Percentiles rank a stretch among this genome's conserved stretches.
Conservation (phyloP, 2,888 invertebrate species). For the Eumerus sabulonum region DNA sequence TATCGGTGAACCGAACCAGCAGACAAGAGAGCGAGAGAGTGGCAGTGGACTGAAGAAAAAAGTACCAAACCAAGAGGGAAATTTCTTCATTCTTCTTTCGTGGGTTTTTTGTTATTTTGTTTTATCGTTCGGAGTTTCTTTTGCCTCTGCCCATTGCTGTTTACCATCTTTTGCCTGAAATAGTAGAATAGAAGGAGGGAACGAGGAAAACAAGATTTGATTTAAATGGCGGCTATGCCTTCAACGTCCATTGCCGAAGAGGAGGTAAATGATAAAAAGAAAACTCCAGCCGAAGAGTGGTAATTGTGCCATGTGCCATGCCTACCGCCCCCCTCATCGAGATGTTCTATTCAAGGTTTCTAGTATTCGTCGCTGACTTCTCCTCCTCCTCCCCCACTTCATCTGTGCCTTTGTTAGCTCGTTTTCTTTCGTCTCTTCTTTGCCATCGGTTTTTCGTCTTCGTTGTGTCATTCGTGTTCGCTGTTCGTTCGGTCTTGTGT, state of each 20-base stretch:
- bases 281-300: conserved; percentile 29
- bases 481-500: conserved; percentile 24
- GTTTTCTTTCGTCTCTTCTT: conserved; percentile 43
- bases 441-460: too few species aligned
- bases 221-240: conserved; percentile 54
- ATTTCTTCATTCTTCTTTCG: conserved; percentile 23
- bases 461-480: too few species aligned
- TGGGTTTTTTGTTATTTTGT: conserved; percentile 16
- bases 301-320: conserved; percentile 38
- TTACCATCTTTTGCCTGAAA: conserved; percentile 11
- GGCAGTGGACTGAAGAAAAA: conserved; percentile 36
- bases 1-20: conserved; percentile 39
- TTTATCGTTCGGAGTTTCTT: too few species aligned
- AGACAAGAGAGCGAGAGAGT: conserved; percentile 18
- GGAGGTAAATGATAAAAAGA: conserved; percentile 45
- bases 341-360: too few species aligned
- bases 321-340: background rate
- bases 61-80: conserved; percentile 54
- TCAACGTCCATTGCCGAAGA: conserved; percentile 64
- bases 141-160: too few species aligned
- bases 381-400: too few species aligned
- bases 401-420: conserved; percentile 11
- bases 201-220: conserved; percentile 19
- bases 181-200: conserved; percentile 5
- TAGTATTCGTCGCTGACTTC: too few species aligned